Evolutionary conservation across 2,797 vertebrate species (phyloP).

Genomic region (Schizopygopsis pylzovi): DNA sequence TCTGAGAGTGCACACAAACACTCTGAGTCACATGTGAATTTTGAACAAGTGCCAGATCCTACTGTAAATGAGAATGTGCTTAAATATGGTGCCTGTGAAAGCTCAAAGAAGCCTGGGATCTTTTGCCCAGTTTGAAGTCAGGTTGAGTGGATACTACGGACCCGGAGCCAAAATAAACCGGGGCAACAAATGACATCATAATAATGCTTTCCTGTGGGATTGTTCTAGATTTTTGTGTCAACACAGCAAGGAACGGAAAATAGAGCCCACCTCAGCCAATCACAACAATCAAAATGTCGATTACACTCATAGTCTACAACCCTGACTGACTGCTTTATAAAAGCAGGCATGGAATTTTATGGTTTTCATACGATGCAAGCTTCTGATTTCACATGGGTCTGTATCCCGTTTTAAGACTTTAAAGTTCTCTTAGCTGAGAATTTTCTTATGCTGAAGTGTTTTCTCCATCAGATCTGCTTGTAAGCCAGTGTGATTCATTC

Average conservation of each 20-base stretch:
- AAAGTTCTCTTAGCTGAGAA: background rate
- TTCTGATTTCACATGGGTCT: background rate
- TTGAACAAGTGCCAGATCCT: constrained; percentile 28
- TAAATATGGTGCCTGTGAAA: constrained; percentile 6
- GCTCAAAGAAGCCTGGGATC: constrained; percentile 23
- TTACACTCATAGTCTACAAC: constrained; percentile 8
- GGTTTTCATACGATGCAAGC: background rate
- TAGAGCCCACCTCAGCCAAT: constrained; percentile 10
- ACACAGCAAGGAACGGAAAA: constrained; percentile 40
- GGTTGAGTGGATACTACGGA: constrained; percentile 23
- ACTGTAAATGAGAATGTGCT: constrained; percentile 13
- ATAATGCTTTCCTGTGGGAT: constrained; percentile 52
- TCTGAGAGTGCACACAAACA: background rate
- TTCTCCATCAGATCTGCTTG: background rate
- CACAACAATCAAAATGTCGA: constrained; percentile 43
- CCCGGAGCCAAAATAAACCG: constrained; percentile 46
- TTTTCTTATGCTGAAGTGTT: background rate
- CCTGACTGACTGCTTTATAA: background rate
- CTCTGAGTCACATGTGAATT: background rate
- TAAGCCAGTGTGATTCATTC: constrained; percentile 14
- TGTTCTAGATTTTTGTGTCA: constrained; percentile 55
- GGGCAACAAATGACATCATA: constrained; percentile 53
- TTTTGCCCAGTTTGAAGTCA: constrained; percentile 22
- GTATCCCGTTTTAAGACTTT: background rate
- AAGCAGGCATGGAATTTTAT: background rate